phyloP scores from a whole-genome alignment of 1,140 invertebrate genomes.

The Lycorma delicatula region DNA sequence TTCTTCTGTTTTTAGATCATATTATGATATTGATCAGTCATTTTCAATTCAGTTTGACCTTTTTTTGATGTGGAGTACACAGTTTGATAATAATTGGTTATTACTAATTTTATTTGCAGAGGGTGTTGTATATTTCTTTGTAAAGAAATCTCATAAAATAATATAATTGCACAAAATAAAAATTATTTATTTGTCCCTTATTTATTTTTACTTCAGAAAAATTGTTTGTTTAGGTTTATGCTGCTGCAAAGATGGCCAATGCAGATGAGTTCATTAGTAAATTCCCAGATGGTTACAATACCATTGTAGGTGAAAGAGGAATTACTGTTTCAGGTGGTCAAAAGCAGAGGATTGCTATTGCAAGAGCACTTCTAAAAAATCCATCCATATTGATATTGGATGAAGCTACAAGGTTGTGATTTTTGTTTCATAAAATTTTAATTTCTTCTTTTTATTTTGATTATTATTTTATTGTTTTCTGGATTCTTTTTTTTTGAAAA shows the following conservation, averaged over 20 bases:
- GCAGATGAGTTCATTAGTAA: slow-evolving; percentile 77
- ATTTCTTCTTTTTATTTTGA: not conserved
- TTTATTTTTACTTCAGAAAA: too few species aligned
- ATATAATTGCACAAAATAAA: too few species aligned
- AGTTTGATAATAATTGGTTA: too few species aligned
- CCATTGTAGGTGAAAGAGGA: slow-evolving; percentile 71
- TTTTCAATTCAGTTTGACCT: too few species aligned
- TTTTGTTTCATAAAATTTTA: slow-evolving; percentile 1
- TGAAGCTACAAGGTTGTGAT: slow-evolving; percentile 74
- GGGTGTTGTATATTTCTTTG: too few species aligned
- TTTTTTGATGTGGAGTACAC: too few species aligned
- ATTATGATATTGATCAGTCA: too few species aligned
- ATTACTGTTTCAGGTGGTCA: slow-evolving; percentile 73
- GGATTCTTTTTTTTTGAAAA: not conserved
- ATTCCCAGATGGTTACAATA: slow-evolving; percentile 82
- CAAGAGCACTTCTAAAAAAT: slow-evolving; percentile 66
- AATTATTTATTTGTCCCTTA: too few species aligned
- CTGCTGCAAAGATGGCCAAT: slow-evolving; percentile 80
- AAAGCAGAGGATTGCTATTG: slow-evolving; percentile 77
- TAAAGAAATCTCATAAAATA: too few species aligned
- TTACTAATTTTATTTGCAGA: too few species aligned
- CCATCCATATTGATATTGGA: slow-evolving; percentile 78
- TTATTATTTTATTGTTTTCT: not conserved
- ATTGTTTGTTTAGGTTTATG: too few species aligned
- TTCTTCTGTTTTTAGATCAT: too few species aligned